Conservation (phyloP, 2,888 invertebrate species). For the Callosobruchus maculatus region DNA sequence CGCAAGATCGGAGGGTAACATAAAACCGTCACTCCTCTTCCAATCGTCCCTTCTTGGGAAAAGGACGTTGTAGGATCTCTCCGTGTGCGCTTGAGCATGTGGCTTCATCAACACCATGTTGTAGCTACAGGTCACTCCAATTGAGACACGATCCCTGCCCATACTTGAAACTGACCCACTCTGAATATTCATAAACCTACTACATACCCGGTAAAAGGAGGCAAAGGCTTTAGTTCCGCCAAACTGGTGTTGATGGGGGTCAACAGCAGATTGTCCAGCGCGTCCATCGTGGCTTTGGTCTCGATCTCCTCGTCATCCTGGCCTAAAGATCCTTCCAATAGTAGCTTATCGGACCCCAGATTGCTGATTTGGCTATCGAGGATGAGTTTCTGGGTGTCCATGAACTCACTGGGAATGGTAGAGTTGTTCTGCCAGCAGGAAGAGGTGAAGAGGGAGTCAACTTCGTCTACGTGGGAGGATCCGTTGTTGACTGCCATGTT, state of each 20-base stretch:
- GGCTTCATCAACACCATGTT: too few species aligned
- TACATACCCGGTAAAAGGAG: constrained; percentile 71
- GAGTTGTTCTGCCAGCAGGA: constrained; percentile 63
- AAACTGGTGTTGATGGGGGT: constrained; percentile 58
- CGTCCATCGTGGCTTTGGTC: constrained; percentile 56
- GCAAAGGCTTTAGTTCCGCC: constrained; percentile 80
- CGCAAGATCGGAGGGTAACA: too few species aligned
- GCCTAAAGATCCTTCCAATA: constrained; percentile 54
- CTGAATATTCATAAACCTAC: too few species aligned
- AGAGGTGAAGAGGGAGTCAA: constrained; percentile 69
- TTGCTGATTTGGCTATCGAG: constrained; percentile 56
- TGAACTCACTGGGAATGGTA: constrained; percentile 52
- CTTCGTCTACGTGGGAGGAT: constrained; percentile 51
- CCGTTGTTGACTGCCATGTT: constrained; percentile 47
- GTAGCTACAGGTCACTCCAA: too few species aligned
- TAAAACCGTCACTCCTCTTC: too few species aligned
- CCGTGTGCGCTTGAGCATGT: too few species aligned
- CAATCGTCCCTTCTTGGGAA: too few species aligned
- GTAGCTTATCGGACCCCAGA: constrained; percentile 52
- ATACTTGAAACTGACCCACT: too few species aligned
- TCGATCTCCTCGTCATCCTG: constrained; percentile 50
- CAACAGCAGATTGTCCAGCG: constrained; percentile 51
- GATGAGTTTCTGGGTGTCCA: constrained; percentile 54
- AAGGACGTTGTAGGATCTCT: too few species aligned
- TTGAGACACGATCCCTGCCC: too few species aligned